These are phyloP conservation scores for Polymixis flavicincta DNA, from an alignment of 2,888 invertebrate species.

Conservation along the genomic window DNA sequence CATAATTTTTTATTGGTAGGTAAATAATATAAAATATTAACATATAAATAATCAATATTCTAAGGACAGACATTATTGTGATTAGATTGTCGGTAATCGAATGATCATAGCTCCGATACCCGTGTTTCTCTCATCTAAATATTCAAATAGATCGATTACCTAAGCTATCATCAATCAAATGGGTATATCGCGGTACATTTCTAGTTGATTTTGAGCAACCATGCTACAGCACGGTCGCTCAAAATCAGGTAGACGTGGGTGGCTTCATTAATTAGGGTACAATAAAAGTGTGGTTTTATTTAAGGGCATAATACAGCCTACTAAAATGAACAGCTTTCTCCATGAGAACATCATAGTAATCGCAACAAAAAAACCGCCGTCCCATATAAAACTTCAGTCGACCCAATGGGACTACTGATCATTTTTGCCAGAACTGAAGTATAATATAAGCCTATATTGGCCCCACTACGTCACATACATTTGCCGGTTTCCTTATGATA, in stretches of 20 bases:
- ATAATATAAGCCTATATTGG: no score
- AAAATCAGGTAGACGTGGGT: not conserved
- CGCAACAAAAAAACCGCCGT: not conserved
- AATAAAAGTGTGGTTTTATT: not conserved
- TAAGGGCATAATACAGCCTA: not conserved
- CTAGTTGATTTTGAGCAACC: no score
- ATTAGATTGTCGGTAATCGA: not conserved
- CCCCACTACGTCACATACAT: no score
- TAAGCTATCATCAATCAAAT: not conserved
- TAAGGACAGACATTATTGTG: not conserved
- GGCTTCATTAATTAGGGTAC: not conserved
- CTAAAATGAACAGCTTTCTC: not conserved
- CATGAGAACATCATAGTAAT: not conserved
- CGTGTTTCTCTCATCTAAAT: not conserved
- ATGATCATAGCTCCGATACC: not conserved
- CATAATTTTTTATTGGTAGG: no score
- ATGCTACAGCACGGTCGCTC: not conserved
- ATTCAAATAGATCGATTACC: constrained; percentile 1
- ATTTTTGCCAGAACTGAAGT: not conserved
- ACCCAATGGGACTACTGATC: not conserved
- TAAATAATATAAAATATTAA: no score
- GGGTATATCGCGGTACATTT: not conserved
- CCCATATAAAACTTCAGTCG: not conserved
- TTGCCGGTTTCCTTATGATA: no score
- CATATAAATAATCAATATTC: not conserved